phyloP scores from a whole-genome alignment of 2,113 vertebrate species.

The Parus major region DNA sequence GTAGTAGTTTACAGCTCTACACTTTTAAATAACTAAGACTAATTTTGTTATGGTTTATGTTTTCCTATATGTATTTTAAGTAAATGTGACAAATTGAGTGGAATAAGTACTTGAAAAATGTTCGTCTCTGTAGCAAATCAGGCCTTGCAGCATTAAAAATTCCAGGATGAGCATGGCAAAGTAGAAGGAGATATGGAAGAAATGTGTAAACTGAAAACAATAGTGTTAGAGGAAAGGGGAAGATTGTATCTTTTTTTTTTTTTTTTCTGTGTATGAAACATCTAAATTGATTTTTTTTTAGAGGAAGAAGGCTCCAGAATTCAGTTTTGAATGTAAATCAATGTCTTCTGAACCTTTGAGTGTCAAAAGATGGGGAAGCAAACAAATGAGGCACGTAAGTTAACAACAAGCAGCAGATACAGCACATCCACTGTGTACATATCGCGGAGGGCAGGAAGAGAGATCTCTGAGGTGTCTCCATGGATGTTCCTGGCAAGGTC shows the following conservation, averaged over 20 bases:
- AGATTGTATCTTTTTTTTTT: neutral
- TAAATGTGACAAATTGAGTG: neutral
- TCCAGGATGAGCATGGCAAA: neutral
- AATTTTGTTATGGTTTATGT: conserved; percentile 36
- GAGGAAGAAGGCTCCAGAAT: neutral
- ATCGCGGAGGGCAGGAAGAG: neutral
- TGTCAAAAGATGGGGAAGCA: neutral
- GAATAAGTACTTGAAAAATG: conserved; percentile 4
- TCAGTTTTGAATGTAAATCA: neutral
- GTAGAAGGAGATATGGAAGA: neutral
- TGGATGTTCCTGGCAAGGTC: neutral
- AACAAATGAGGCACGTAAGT: rapidly evolving
- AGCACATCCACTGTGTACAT: rapidly evolving
- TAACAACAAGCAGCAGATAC: neutral
- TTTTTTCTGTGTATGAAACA: neutral
- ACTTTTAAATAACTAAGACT: conserved; percentile 59
- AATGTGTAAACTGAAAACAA: neutral
- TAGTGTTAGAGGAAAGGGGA: neutral
- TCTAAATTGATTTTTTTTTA: neutral
- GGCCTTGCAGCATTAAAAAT: neutral
- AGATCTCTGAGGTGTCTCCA: neutral
- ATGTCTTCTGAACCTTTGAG: neutral
- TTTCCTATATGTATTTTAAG: conserved; percentile 38
- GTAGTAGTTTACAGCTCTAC: conserved; percentile 35
- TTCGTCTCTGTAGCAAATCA: neutral